Evolutionary conservation across 2,797 vertebrate genomes (phyloP).

Genomic region (Syncerus caffer): DNA sequence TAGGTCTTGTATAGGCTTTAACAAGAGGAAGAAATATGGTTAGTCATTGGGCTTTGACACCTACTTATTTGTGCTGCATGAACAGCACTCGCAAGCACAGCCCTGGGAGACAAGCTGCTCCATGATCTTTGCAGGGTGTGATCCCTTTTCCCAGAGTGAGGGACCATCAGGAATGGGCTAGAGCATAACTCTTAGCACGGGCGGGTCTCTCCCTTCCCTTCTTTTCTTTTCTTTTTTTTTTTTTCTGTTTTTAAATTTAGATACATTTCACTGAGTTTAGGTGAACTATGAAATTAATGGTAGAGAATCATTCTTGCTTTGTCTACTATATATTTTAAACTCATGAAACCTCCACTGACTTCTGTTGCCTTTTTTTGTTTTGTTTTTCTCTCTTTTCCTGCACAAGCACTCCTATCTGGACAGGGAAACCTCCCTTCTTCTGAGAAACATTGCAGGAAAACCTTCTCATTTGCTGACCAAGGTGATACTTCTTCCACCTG

Average conservation of each 20-base stretch:
- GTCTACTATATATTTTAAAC: conserved; percentile 70
- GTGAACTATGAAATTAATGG: conserved; percentile 31
- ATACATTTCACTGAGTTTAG: conserved; percentile 37
- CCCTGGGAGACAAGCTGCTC: neutral
- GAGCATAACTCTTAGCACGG: neutral
- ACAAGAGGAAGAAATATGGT: neutral
- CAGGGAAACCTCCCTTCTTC: conserved; percentile 99
- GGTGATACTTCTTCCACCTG: conserved; percentile 90
- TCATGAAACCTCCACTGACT: conserved; percentile 84
- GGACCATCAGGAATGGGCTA: neutral
- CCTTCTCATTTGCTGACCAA: conserved; percentile 99
- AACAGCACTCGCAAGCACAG: neutral
- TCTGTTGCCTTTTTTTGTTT: conserved; percentile 81
- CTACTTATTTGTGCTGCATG: neutral
- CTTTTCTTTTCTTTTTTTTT: neutral
- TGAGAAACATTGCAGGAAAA: conserved; percentile 99
- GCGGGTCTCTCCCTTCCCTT: neutral
- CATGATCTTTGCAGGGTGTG: neutral
- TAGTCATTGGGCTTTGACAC: neutral
- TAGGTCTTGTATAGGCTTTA: neutral
- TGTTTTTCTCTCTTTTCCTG: conserved; percentile 85
- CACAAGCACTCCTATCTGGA: conserved; percentile 99
- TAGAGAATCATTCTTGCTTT: conserved; percentile 66
- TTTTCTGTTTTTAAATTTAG: neutral
- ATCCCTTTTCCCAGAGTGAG: neutral